Evolutionary conservation across 2,113 vertebrate genomes (phyloP), one percentile per base, ranked within the genome.

Genomic region (Psophia crepitans): DNA sequence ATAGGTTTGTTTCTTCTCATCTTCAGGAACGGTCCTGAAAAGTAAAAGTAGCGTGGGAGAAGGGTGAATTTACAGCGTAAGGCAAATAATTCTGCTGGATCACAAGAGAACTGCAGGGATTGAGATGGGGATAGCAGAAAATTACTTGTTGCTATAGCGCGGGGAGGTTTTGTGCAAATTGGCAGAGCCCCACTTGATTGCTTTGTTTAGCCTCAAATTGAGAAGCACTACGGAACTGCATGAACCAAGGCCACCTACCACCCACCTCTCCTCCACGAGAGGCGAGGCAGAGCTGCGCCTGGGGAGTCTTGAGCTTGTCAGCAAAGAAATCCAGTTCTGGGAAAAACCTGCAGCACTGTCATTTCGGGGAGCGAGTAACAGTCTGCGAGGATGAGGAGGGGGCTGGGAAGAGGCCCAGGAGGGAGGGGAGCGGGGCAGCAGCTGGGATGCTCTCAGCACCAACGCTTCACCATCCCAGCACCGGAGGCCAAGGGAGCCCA

Each of bases 131-230:
- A 14, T 15, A 86, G 54, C 0, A 92, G 84, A 78, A 89, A 97
- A 93, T 74, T 41, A 89, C 79, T 88, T 92, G 95, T 96, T 92
- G 94, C 90, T 95, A 63, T 74, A 92, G 95, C 2, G 0, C 24
- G 9, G 39, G 79, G 75, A 86, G 66, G 63, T 76, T 86, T 74
- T 24, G 75, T 78, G 56, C 51, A 92, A 84, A 93, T 75, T 65
- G 92, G 71, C 93, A 70, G 79, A 77, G 64, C 37, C 86, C 83
- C 64, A 13, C 80, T 63, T 70, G 76, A 89, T 83, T 54, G 80
- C 91, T 90, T 77, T 87, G 94, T 41, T 96, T 81, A 94, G 86
- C 80, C 76, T 93, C 73, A 90, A 81, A 86, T 49, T 79, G 89
- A 24, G 35, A 76, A 81, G 70, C 53, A 11, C 87, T 79, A 57